phyloP scores from a whole-genome alignment of 2,888 invertebrate species.

The Troglohyphantes excavatus region DNA sequence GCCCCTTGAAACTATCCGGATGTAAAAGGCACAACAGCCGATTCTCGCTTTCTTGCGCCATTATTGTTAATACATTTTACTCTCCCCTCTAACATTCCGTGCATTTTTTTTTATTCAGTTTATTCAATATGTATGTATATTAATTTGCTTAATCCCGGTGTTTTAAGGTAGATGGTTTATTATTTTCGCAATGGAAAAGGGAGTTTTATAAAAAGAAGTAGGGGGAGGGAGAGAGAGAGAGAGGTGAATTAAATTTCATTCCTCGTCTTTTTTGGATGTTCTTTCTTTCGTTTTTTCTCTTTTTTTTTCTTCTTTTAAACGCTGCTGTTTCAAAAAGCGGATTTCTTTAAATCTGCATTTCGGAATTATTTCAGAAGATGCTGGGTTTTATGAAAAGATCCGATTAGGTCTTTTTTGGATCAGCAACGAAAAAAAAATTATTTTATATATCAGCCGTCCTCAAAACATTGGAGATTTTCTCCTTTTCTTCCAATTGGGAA shows the following conservation, averaged over 20 bases:
- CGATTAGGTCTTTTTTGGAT: constrained; percentile 20
- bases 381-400: constrained; percentile 48
- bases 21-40: constrained; percentile 62
- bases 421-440: neutral
- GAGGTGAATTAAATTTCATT: constrained; percentile 8
- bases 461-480: no score
- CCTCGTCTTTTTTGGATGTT: neutral
- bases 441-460: no score
- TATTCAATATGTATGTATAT: neutral
- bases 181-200: constrained; percentile 53
- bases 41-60: constrained; percentile 68
- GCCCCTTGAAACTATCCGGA: constrained; percentile 15
- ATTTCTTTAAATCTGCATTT: constrained; percentile 37
- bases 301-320: neutral
- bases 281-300: no score
- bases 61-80: constrained; percentile 34
- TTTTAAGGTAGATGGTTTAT: constrained; percentile 55
- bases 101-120: constrained; percentile 17
- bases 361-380: constrained; percentile 23
- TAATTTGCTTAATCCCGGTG: constrained; percentile 56
- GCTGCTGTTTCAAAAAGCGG: constrained; percentile 13
- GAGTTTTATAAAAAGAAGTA: neutral
- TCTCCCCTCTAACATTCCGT: neutral
- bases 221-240: constrained; percentile 6
- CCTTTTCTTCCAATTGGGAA: neutral